These are phyloP conservation scores for Ranitomeya imitator DNA, from an alignment of 2,113 vertebrate genomes.

Conservation along the genomic window DNA sequence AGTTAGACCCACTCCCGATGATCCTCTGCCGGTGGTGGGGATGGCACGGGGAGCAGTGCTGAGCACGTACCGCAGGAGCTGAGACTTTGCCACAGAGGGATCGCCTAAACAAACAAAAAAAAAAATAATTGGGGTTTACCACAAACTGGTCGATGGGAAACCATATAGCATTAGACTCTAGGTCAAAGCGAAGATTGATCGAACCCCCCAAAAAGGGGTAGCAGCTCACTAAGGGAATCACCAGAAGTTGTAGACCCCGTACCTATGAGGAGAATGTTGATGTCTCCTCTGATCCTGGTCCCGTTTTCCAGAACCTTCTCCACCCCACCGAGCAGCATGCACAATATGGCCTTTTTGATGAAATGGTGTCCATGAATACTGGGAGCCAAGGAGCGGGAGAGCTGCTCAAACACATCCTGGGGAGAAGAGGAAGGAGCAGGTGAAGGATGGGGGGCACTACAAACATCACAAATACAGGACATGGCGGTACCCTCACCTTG, in stretches of 20 bases:
- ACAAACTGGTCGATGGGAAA: too few species aligned
- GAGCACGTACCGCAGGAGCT: slow-evolving; percentile 92
- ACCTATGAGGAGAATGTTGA: slow-evolving; percentile 96
- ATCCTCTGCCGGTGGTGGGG: slow-evolving; percentile 94
- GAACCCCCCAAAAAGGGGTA: too few species aligned
- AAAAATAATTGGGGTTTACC: too few species aligned
- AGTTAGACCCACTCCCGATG: slow-evolving; percentile 90
- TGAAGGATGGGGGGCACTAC: not conserved
- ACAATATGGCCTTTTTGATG: slow-evolving; percentile 97
- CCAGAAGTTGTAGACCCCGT: not conserved
- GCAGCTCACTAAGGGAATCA: too few species aligned
- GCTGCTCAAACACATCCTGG: slow-evolving; percentile 89
- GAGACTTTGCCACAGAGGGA: slow-evolving; percentile 95
- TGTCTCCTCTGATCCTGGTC: slow-evolving; percentile 92
- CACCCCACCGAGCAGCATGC: slow-evolving; percentile 92
- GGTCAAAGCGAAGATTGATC: not conserved
- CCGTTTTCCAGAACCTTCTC: slow-evolving; percentile 94
- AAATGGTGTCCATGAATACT: slow-evolving; percentile 95
- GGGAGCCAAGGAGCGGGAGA: slow-evolving; percentile 88
- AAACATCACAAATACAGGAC: not conserved
- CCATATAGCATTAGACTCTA: not conserved
- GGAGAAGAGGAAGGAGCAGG: not conserved
- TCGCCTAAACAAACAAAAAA: slow-evolving; percentile 76
- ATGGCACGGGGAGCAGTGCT: slow-evolving; percentile 90
- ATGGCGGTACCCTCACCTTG: slow-evolving; percentile 70